These are phyloP conservation scores for Psococerastis gibbosa DNA, from an alignment of 2,888 invertebrate genomes.

Conservation along the genomic window DNA sequence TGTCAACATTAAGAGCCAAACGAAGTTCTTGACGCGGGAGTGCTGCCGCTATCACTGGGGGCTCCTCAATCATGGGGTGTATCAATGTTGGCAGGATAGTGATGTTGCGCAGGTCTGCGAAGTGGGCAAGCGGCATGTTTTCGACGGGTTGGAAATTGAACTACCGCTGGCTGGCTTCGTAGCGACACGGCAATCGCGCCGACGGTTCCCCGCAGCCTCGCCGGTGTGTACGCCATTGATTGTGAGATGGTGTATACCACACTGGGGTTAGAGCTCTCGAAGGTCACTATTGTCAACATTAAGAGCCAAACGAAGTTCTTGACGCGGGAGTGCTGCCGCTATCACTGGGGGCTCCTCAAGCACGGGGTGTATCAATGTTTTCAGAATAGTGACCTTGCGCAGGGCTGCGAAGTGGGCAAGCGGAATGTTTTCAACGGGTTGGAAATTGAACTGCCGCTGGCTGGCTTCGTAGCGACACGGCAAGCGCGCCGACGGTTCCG, in stretches of 20 bases:
- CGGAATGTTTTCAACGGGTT: slow-evolving; percentile 64
- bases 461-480: slow-evolving; percentile 41
- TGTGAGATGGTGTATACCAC: slow-evolving; percentile 95
- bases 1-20: slow-evolving; percentile 47
- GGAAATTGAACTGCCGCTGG: slow-evolving; percentile 47
- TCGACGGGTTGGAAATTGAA: too few species aligned
- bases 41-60: slow-evolving; percentile 83
- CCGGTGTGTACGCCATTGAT: slow-evolving; percentile 66
- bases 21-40: slow-evolving; percentile 48
- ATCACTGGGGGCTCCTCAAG: slow-evolving; percentile 77
- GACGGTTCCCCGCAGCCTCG: too few species aligned
- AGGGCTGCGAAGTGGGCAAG: slow-evolving; percentile 44
- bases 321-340: slow-evolving; percentile 53
- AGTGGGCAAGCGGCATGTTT: too few species aligned
- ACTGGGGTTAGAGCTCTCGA: slow-evolving; percentile 66
- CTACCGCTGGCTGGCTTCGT: too few species aligned
- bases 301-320: slow-evolving; percentile 50
- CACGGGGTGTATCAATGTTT: too few species aligned
- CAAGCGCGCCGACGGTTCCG: slow-evolving; percentile 27
- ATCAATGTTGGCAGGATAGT: too few species aligned
- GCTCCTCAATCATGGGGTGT: too few species aligned
- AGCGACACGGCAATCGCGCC: too few species aligned
- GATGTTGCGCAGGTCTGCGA: too few species aligned
- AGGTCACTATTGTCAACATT: slow-evolving; percentile 63
- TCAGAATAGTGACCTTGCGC: too few species aligned